A percentile compares a stretch with the other conserved stretches of the same genome.
Conservation (phyloP, 2,113 vertebrate genomes). For the Ascaphus truei region DNA sequence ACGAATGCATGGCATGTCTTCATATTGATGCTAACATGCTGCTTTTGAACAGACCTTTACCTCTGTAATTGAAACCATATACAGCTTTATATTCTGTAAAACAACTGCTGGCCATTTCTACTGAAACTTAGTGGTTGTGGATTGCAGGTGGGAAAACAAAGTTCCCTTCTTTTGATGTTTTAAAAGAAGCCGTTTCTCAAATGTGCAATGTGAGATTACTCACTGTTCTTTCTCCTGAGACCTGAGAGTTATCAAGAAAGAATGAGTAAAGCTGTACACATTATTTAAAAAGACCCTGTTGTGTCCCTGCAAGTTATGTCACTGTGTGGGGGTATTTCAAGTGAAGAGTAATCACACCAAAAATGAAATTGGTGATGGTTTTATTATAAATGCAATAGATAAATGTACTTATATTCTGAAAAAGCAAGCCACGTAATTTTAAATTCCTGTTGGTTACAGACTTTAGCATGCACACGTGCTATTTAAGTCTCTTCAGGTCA, state of each 20-base stretch:
- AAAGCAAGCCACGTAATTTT: too few species aligned
- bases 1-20: neutral
- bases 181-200: slow-evolving; percentile 24
- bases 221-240: slow-evolving; percentile 13
- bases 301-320: neutral
- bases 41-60: neutral
- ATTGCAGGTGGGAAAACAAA: slow-evolving; percentile 33
- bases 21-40: neutral
- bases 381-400: too few species aligned
- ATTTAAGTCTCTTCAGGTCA: too few species aligned
- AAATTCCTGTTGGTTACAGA: too few species aligned
- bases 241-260: slow-evolving; percentile 11
- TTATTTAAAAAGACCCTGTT: neutral
- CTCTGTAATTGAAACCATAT: slow-evolving; percentile 26
- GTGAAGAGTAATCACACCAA: too few species aligned
- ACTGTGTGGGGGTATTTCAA: neutral
- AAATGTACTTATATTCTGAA: too few species aligned
- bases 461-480: too few species aligned
- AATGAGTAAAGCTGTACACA: slow-evolving; percentile 7
- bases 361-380: too few species aligned
- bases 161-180: slow-evolving; percentile 26
- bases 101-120: neutral
- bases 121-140: neutral
- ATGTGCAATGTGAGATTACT: slow-evolving; percentile 22
- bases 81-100: slow-evolving; percentile 11